These are phyloP conservation scores for Sylvilagus bachmani DNA, from an alignment of 2,113 vertebrate genomes.

Conservation along the genomic window DNA sequence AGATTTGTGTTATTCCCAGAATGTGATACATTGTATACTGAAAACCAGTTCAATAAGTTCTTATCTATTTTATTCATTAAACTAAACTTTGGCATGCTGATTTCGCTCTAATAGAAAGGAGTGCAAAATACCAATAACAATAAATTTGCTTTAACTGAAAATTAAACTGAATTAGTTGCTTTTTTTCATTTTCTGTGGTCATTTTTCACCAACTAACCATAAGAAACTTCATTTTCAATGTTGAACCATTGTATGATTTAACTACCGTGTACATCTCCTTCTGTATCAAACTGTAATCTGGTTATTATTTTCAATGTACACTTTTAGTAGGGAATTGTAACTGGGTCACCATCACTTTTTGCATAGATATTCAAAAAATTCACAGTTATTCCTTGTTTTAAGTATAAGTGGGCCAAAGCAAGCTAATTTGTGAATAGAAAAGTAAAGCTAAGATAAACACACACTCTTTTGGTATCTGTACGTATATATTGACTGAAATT, in stretches of 20 bases:
- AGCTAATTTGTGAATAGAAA: neutral
- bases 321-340: neutral
- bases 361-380: neutral
- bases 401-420: neutral
- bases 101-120: slow-evolving; percentile 70
- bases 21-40: slow-evolving; percentile 65
- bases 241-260: neutral
- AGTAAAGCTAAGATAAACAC: neutral
- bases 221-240: neutral
- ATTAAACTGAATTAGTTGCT: slow-evolving; percentile 54
- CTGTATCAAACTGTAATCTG: neutral
- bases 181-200: slow-evolving; percentile 69
- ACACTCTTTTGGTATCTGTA: neutral
- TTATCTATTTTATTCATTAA: slow-evolving; percentile 68
- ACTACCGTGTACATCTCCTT: neutral
- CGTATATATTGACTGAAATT: neutral
- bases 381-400: slow-evolving; percentile 21
- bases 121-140: neutral
- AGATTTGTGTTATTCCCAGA: slow-evolving; percentile 73
- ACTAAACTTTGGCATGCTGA: slow-evolving; percentile 67
- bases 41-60: slow-evolving; percentile 60
- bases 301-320: neutral
- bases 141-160: slow-evolving; percentile 19
- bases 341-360: neutral
- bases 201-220: neutral